phyloP scores from a whole-genome alignment of 2,113 vertebrate species.

The Oncorhynchus tshawytscha region DNA sequence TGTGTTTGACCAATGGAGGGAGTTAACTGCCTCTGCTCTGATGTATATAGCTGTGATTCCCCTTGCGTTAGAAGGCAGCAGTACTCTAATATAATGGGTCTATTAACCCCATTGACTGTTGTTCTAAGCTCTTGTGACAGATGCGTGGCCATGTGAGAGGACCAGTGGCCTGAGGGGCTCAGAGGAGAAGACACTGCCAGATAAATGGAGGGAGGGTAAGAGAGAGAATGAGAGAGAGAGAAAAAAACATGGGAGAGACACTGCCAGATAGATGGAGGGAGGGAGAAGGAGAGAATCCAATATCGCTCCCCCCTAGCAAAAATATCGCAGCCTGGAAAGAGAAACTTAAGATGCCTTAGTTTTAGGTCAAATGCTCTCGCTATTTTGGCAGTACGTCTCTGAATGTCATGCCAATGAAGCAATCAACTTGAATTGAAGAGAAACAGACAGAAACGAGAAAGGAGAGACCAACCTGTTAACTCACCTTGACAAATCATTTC shows the following conservation, averaged over 20 bases:
- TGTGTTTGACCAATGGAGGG: conserved; percentile 24
- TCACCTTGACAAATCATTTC: conserved; percentile 54
- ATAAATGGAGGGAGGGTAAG: conserved; percentile 6
- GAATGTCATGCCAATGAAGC: too few species aligned
- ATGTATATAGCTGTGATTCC: conserved; percentile 45
- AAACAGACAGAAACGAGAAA: too few species aligned
- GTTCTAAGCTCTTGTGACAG: conserved; percentile 70
- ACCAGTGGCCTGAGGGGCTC: conserved; percentile 31
- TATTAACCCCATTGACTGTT: conserved; percentile 65
- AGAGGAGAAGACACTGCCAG: conserved; percentile 51
- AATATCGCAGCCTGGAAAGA: too few species aligned
- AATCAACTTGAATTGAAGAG: not conserved
- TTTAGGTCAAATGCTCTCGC: too few species aligned
- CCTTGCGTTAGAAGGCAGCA: conserved; percentile 58
- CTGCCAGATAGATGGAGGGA: conserved; percentile 39
- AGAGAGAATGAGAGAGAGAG: conserved; percentile 7
- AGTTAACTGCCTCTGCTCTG: conserved; percentile 31
- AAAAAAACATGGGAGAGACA: conserved; percentile 32
- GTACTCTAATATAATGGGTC: conserved; percentile 72
- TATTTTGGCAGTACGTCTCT: too few species aligned
- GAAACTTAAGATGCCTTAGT: too few species aligned
- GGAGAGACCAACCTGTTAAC: not conserved
- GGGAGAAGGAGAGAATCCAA: not conserved
- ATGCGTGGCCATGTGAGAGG: conserved; percentile 43
- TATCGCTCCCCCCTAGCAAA: not conserved